Evolutionary conservation across 2,113 vertebrate species (phyloP), one percentile per base, ranked within the genome.

Genomic region (Vulpes ferrilata): DNA sequence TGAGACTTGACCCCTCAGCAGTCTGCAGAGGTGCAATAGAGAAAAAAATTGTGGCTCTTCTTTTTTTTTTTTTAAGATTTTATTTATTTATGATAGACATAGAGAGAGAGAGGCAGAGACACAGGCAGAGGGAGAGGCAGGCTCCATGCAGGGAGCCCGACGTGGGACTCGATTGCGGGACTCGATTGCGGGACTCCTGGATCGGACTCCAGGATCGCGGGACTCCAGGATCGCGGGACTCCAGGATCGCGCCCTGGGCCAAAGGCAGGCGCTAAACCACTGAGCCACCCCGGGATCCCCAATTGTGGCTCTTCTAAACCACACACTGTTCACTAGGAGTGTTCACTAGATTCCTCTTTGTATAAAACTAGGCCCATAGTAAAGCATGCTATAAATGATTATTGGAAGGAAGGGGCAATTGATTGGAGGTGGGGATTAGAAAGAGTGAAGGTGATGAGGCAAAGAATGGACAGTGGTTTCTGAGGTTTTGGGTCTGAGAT

Each of bases 331-430:
- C 64, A 89, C 67, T 82, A 83, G 32, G 38, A 87, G 25, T 74
- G n/a, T 43, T 43, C 30, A 96, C 55, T 43, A 80, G 22, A 57
- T 19, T 74, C 23, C 32, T 96, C 65, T 90, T 62, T 95, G 35
- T 92, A 79, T 83, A 83, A 94, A 97, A 92, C 32, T 38, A 96
- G 74, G 25, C 86, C 74, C 86, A 76, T 51, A 90, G 55, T 53
- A 89, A 90, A 93, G 20, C 69, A 55, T 55, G 19, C 59, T 92
- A 55, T 55, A 86, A 80, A 55, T 78, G 74, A 81, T 64, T 81
- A 79, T 73, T 88, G 65, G 65, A 81, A 95, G 93, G 79, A 83
- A 89, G 13, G 32, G 60, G 8, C 19, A 60, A 55, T 73, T 79
- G 88, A 51, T n/a, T 90, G 89, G 64, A 83, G 65, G 19, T 84